Percentiles rank a stretch among this genome's conserved stretches.
Evolutionary conservation across 2,113 vertebrate species (phyloP).

Genomic region (Apeltes quadracus): DNA sequence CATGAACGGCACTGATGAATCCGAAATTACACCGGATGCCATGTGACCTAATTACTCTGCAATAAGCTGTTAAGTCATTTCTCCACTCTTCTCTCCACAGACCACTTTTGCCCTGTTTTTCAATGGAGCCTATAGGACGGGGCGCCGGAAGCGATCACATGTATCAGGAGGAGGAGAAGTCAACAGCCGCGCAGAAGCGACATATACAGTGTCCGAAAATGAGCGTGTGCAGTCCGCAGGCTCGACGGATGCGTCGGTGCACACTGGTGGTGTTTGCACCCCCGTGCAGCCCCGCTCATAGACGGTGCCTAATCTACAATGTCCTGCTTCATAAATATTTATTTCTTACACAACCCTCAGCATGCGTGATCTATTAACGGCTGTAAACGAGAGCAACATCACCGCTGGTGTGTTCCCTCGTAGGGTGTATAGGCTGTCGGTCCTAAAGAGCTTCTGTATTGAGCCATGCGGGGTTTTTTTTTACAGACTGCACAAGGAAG

Average conservation of each 20-base stretch:
- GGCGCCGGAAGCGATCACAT: slow-evolving; percentile 75
- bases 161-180: slow-evolving; percentile 73
- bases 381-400: slow-evolving; percentile 51
- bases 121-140: slow-evolving; percentile 70
- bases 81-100: slow-evolving; percentile 73
- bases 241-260: slow-evolving; percentile 36
- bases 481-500: slow-evolving; percentile 48
- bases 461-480: slow-evolving; percentile 37
- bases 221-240: slow-evolving; percentile 39
- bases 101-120: slow-evolving; percentile 75
- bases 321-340: slow-evolving; percentile 42
- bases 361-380: slow-evolving; percentile 46
- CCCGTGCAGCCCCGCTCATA: slow-evolving; percentile 26
- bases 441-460: slow-evolving; percentile 33
- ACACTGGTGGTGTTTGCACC: slow-evolving; percentile 37
- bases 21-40: slow-evolving; percentile 79
- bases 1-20: slow-evolving; percentile 78
- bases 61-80: slow-evolving; percentile 80
- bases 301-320: slow-evolving; percentile 38
- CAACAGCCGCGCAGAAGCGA: slow-evolving; percentile 67
- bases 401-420: slow-evolving; percentile 54
- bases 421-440: slow-evolving; percentile 49
- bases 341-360: slow-evolving; percentile 35
- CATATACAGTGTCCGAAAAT: slow-evolving; percentile 56
- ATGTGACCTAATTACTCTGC: slow-evolving; percentile 82